Conservation (phyloP, 2,797 vertebrate species). For the Cyprinodon diabolis region DNA sequence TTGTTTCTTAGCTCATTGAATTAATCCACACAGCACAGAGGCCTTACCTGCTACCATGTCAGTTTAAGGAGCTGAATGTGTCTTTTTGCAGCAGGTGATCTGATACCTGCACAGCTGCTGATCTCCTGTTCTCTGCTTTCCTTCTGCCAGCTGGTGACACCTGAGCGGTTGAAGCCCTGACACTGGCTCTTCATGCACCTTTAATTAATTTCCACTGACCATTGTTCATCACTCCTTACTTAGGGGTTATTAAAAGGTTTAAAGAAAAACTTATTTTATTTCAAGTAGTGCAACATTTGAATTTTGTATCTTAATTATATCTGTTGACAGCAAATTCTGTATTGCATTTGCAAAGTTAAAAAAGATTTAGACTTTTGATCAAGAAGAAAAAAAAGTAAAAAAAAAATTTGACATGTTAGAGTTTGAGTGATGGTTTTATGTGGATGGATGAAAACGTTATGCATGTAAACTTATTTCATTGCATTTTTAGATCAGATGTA, state of each 20-base stretch:
- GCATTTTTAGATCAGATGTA: neutral
- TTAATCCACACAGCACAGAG: slow-evolving; percentile 3
- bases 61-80: slow-evolving; percentile 23
- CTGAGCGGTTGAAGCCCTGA: slow-evolving; percentile 61
- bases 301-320: neutral
- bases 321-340: neutral
- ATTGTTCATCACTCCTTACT: neutral
- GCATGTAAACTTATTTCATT: neutral
- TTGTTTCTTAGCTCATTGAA: neutral
- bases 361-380: neutral
- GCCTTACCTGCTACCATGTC: slow-evolving; percentile 59
- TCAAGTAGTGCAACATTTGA: neutral
- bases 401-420: neutral
- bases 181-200: slow-evolving; percentile 67
- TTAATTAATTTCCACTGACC: slow-evolving; percentile 56
- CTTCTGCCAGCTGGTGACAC: slow-evolving; percentile 64
- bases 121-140: slow-evolving; percentile 69
- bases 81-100: slow-evolving; percentile 49
- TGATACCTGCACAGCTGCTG: slow-evolving; percentile 61
- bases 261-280: neutral
- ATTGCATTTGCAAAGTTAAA: neutral
- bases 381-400: neutral
- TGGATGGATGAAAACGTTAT: neutral
- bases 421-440: neutral
- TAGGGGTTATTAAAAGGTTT: neutral